A percentile compares a stretch with the other conserved stretches of the same genome.
phyloP scores from a whole-genome alignment of 2,113 vertebrate genomes.

The Corydoras maculifer region DNA sequence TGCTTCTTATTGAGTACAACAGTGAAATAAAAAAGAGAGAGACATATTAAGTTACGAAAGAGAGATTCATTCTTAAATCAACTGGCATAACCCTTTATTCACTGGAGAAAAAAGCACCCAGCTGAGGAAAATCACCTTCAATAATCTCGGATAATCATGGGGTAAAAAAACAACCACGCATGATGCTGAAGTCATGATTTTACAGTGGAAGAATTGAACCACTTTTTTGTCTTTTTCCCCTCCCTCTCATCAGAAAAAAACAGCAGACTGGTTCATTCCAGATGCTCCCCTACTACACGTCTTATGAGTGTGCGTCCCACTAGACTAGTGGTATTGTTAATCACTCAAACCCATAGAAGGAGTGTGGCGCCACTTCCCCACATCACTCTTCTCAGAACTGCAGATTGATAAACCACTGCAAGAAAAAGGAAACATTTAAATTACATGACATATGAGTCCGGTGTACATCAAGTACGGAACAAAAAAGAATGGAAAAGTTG shows the following conservation, averaged over 20 bases:
- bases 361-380: slow-evolving; percentile 48
- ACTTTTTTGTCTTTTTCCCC: slow-evolving; percentile 32
- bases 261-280: slow-evolving; percentile 44
- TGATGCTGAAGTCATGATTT: slow-evolving; percentile 57
- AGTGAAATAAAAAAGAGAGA: not conserved
- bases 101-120: slow-evolving; percentile 29
- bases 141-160: slow-evolving; percentile 46
- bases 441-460: slow-evolving; percentile 25
- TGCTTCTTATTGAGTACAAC: no score
- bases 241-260: slow-evolving; percentile 49
- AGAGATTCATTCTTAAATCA: not conserved
- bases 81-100: slow-evolving; percentile 14
- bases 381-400: slow-evolving; percentile 45
- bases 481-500: not conserved
- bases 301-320: slow-evolving; percentile 38
- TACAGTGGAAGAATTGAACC: slow-evolving; percentile 42
- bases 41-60: not conserved
- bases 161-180: slow-evolving; percentile 46
- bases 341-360: slow-evolving; percentile 35
- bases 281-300: slow-evolving; percentile 43
- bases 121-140: slow-evolving; percentile 13
- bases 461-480: not conserved
- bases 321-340: slow-evolving; percentile 7
- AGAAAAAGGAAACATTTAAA: slow-evolving; percentile 9
- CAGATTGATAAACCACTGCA: slow-evolving; percentile 24